These are phyloP conservation scores for Heterodera carotae DNA, from an alignment of 1,140 invertebrate genomes.

Conservation along the genomic window DNA sequence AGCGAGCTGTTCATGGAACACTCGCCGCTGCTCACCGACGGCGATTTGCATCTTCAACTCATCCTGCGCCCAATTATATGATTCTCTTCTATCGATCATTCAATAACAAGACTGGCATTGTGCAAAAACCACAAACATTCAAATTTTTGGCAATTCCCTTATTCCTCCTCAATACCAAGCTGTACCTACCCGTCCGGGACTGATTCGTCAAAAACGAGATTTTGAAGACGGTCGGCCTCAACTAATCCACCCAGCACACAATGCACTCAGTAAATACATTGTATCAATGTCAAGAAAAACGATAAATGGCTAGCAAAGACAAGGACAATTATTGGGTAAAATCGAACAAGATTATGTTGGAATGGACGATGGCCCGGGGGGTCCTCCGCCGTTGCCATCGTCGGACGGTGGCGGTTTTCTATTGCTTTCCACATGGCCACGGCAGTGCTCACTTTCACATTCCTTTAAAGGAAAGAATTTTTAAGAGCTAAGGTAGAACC, in stretches of 20 bases:
- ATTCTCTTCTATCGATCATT: no score
- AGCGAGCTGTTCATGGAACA: constrained; percentile 43
- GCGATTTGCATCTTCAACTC: constrained; percentile 49
- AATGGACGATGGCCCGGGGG: constrained; percentile 31
- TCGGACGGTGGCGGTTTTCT: constrained; percentile 42
- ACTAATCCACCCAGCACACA: no score
- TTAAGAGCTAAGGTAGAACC: neutral
- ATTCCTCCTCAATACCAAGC: no score
- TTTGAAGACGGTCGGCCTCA: no score
- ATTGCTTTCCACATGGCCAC: constrained; percentile 56
- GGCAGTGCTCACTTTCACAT: constrained; percentile 56
- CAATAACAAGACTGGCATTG: no score
- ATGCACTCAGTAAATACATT: neutral
- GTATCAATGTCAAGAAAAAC: neutral
- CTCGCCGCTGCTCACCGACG: constrained; percentile 43
- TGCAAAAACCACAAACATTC: no score
- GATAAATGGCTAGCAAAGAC: neutral
- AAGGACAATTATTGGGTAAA: neutral
- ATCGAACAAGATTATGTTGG: neutral
- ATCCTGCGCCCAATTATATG: constrained; percentile 47
- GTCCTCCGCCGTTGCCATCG: constrained; percentile 38
- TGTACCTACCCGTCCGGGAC: no score
- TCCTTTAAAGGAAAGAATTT: constrained; percentile 38
- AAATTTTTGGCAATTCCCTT: no score
- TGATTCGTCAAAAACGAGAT: no score